Base-by-base conservation (phyloP, 1,140 invertebrate species). In the Drosophila asahinai region DNA sequence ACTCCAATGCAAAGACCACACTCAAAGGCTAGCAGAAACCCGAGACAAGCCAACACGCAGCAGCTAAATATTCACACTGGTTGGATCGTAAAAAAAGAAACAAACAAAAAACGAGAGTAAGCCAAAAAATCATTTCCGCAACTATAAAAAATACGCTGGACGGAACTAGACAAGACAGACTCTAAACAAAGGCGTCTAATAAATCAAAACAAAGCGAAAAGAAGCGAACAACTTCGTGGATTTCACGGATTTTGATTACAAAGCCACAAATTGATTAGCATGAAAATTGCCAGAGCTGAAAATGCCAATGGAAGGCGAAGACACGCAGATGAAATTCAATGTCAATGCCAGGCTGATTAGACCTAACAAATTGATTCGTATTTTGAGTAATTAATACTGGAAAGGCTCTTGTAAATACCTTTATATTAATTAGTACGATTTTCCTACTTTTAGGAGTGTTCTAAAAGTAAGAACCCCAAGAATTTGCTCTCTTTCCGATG, bases 91-190 rank as follows among this genome's bases (percentile, higher is more conserved):
- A 30, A 49, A 25, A 27, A 36, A 36, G 6, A n/a, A 51, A 38
- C 57, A 43, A 40, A 62, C 17, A 51, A 72, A 57, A 52, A 66
- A 47, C 38, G 49, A 61, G 76, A 66, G 70, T 75, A 63, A 75
- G 74, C 33, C 58, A 58, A 36, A 30, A 54, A 64, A 77, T 77
- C 68, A 71, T 78, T 87, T 87, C 83, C 83, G 83, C 73, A 81
- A 75, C 67, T 63, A 87, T 86, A 83, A 84, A 71, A 51, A 49
- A 63, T 11, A 17, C n/a, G 5, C 40, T 42, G 40, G 15, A 15
- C 33, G 33, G 40, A 40, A 19, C 19, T 17, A 2, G 30, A 66
- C 40, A 43, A 30, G 55, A 59, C 15, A 36, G 33, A 36, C 43
- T n/a, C 3, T 33, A 73, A 59, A 72, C 67, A 67, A 71, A 71